Percentiles rank a stretch among this genome's conserved stretches.
Evolutionary conservation across 2,113 vertebrate genomes (phyloP).

Genomic region (Pituophis catenifer): DNA sequence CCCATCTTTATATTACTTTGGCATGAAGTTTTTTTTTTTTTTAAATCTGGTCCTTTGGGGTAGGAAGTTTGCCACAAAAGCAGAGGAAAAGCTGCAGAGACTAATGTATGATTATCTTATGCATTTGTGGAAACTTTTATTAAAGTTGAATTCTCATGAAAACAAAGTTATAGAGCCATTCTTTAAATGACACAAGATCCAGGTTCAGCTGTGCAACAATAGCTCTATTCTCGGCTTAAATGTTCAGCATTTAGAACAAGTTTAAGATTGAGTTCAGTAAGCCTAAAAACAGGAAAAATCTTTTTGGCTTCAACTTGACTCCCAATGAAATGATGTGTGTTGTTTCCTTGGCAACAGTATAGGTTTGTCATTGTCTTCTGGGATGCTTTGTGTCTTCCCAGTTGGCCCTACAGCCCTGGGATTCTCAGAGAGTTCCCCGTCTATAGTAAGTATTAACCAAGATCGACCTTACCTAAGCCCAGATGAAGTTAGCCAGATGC

Average conservation of each 20-base stretch:
- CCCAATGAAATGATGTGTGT: not conserved
- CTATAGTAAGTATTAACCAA: not conserved
- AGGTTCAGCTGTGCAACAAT: not conserved
- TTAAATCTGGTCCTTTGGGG: not conserved
- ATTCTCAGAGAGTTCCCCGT: not conserved
- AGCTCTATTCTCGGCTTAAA: not conserved
- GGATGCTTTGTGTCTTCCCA: not conserved
- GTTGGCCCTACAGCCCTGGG: not conserved
- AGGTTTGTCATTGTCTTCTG: not conserved
- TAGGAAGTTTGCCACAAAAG: not conserved
- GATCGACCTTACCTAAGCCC: not conserved
- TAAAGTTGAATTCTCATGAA: not conserved
- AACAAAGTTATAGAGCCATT: not conserved
- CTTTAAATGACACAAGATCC: not conserved
- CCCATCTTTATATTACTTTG: not conserved
- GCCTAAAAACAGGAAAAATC: not conserved
- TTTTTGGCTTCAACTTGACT: not conserved
- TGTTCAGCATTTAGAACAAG: not conserved
- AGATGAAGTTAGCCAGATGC: not conserved
- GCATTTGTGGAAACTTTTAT: not conserved
- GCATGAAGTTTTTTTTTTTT: not conserved
- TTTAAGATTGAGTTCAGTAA: not conserved
- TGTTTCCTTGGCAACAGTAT: not conserved
- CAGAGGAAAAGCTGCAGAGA: not conserved
- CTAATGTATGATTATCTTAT: not conserved